Conservation (phyloP, 2,888 invertebrate species). For the Dastarcus helophoroides region DNA sequence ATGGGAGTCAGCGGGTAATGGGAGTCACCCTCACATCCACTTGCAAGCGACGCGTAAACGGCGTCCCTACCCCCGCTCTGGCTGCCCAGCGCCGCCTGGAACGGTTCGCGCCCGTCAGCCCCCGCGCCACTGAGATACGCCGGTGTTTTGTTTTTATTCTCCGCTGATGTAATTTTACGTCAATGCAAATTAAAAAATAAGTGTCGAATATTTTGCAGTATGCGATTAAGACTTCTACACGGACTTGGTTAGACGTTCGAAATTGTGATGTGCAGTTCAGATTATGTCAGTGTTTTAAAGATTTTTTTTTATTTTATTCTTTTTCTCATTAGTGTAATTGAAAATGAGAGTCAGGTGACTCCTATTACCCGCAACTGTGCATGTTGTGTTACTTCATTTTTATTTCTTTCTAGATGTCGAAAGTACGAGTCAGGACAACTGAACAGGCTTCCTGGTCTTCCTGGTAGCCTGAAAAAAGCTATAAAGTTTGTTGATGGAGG, state of each 20-base stretch:
- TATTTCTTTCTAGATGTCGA: slow-evolving; percentile 4
- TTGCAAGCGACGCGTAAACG: no score
- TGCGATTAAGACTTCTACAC: slow-evolving; percentile 2
- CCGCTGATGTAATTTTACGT: slow-evolving; percentile 5
- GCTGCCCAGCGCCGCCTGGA: no score
- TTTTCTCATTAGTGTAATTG: slow-evolving; percentile 9
- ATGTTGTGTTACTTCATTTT: slow-evolving; percentile 2
- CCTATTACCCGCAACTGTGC: slow-evolving; percentile 7
- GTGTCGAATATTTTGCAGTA: slow-evolving; percentile 5
- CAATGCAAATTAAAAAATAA: slow-evolving; percentile 2
- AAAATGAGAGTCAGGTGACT: slow-evolving; percentile 6
- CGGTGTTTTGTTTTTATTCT: slow-evolving; percentile 3
- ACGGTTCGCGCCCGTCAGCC: no score
- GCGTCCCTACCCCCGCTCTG: no score
- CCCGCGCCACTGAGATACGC: neutral
- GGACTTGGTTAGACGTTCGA: slow-evolving; percentile 1
- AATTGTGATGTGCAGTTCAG: slow-evolving; percentile 1
- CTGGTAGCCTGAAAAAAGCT: slow-evolving; percentile 7
- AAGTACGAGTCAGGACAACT: slow-evolving; percentile 4
- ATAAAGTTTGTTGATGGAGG: slow-evolving; percentile 1
- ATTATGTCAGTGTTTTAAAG: slow-evolving; percentile 2
- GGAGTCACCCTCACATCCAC: no score
- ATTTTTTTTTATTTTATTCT: slow-evolving; percentile 6
- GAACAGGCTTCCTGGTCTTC: slow-evolving; percentile 2
- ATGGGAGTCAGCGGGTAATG: no score